These are phyloP conservation scores for Phylloscopus whistleri DNA, from an alignment of 2,113 vertebrate species.

Conservation along the genomic window DNA sequence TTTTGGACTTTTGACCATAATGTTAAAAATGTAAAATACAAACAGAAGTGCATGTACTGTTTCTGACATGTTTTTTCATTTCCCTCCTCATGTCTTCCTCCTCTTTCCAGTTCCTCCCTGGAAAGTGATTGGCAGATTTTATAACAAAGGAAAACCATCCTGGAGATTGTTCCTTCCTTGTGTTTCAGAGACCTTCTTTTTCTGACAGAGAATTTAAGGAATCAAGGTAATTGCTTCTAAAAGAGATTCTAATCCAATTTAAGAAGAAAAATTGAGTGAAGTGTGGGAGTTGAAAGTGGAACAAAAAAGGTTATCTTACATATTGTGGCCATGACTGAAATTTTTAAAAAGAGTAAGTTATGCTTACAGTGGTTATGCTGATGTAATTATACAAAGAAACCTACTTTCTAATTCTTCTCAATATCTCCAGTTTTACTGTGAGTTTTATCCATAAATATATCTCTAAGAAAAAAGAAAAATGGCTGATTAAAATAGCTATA, in stretches of 20 bases:
- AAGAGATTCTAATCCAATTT: constrained; percentile 25
- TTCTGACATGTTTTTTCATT: neutral
- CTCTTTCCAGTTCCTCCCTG: neutral
- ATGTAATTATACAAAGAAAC: neutral
- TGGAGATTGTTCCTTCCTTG: neutral
- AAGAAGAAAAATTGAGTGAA: neutral
- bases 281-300: neutral
- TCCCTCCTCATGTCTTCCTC: neutral
- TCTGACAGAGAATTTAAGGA: constrained; percentile 10
- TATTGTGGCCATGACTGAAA: neutral
- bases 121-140: neutral
- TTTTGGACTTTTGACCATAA: neutral
- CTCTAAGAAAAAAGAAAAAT: neutral
- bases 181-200: neutral
- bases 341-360: neutral
- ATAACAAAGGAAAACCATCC: neutral
- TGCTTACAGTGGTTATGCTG: neutral
- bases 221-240: constrained; percentile 10
- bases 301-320: neutral
- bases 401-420: neutral
- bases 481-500: neutral
- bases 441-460: neutral
- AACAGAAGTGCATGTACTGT: neutral
- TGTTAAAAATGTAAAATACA: neutral
- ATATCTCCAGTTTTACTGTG: neutral